These are phyloP conservation scores for Tympanoctomys barrerae DNA, from an alignment of 2,797 vertebrate species.

Conservation along the genomic window DNA sequence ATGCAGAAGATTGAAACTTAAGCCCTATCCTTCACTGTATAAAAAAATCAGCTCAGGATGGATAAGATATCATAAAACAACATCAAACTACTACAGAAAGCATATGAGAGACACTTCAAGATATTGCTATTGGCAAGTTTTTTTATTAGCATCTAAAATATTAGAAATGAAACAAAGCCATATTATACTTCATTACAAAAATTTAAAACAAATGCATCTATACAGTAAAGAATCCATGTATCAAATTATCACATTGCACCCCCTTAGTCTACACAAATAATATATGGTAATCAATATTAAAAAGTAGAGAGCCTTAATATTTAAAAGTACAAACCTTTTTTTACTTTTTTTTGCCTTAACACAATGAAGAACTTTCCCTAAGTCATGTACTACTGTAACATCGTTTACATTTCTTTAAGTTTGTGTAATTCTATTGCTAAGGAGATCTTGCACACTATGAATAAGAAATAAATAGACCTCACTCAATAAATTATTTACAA, in stretches of 20 bases:
- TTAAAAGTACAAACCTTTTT: neutral
- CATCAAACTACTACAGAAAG: neutral
- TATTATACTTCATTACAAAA: neutral
- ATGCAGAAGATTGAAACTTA: neutral
- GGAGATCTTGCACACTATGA: neutral
- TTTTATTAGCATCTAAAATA: neutral
- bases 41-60: neutral
- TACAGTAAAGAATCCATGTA: neutral
- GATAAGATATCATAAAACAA: neutral
- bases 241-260: neutral
- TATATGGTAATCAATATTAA: neutral
- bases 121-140: neutral
- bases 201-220: neutral
- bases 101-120: neutral
- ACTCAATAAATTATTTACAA: conserved; percentile 55
- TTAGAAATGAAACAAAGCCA: neutral
- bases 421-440: conserved; percentile 58
- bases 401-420: neutral
- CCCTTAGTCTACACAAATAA: neutral
- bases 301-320: neutral
- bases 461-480: conserved; percentile 29
- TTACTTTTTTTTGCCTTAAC: neutral
- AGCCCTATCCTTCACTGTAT: neutral
- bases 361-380: conserved; percentile 1
- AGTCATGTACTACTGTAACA: neutral